phyloP scores from a whole-genome alignment of 2,888 invertebrate genomes.

The Metopia argyrocephala region DNA sequence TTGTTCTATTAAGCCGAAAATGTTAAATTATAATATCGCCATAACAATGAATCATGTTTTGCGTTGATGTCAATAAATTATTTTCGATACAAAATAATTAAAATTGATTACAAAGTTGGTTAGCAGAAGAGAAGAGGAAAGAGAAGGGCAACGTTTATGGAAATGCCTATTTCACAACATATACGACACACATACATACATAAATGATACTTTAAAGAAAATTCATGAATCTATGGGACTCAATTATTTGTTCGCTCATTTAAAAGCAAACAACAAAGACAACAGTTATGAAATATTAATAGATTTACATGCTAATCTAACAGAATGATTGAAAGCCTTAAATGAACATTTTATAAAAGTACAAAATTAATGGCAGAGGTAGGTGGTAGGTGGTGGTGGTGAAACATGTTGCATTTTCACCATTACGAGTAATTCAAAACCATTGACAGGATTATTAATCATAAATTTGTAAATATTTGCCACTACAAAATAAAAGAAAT shows the following conservation, averaged over 20 bases:
- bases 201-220: background rate
- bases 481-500: background rate
- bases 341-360: background rate
- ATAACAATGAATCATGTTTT: background rate
- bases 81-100: slow-evolving; percentile 17
- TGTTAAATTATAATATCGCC: background rate
- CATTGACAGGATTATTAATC: background rate
- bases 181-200: background rate
- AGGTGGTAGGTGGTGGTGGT: background rate
- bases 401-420: slow-evolving; percentile 5
- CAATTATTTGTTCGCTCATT: background rate
- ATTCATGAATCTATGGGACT: background rate
- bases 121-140: background rate
- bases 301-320: slow-evolving; percentile 22
- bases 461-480: background rate
- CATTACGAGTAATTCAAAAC: background rate
- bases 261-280: background rate
- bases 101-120: background rate
- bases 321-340: slow-evolving; percentile 26
- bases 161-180: background rate
- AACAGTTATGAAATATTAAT: slow-evolving; percentile 7
- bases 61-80: slow-evolving; percentile 14
- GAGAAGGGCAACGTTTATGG: background rate
- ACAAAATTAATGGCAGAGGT: background rate
- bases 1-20: background rate